A percentile compares a stretch with the other conserved stretches of the same genome.
phyloP scores from a whole-genome alignment of 1,140 invertebrate species.

The Aethina tumida region DNA sequence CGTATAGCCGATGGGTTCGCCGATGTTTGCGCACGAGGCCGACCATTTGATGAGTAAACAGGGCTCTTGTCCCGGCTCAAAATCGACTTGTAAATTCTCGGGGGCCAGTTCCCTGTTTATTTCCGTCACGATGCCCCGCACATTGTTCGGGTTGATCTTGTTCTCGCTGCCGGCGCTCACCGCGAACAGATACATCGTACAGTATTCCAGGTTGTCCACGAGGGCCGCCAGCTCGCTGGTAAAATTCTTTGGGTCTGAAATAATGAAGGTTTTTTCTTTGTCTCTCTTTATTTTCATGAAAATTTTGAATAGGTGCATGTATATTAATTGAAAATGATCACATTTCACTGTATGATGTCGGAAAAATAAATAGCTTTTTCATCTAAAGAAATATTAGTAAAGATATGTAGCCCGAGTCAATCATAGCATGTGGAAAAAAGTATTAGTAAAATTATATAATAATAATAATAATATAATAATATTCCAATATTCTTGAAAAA shows the following conservation, averaged over 20 bases:
- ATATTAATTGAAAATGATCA: background rate
- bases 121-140: constrained; percentile 17
- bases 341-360: background rate
- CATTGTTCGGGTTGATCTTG: constrained; percentile 18
- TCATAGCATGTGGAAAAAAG: background rate
- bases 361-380: background rate
- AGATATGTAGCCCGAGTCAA: background rate
- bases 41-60: constrained; percentile 27
- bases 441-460: background rate
- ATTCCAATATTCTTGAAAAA: no score
- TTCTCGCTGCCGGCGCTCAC: constrained; percentile 12
- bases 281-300: background rate
- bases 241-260: constrained; percentile 18
- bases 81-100: constrained; percentile 20
- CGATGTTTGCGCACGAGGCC: constrained; percentile 24
- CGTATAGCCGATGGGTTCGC: constrained; percentile 20
- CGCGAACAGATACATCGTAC: constrained; percentile 21
- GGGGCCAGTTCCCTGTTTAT: constrained; percentile 16
- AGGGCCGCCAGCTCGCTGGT: constrained; percentile 13
- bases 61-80: constrained; percentile 16
- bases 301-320: no score
- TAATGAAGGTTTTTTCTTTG: constrained; percentile 1
- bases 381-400: background rate
- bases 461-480: no score
- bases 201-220: constrained; percentile 18